phyloP scores from a whole-genome alignment of 2,888 invertebrate species.

The Drosophila formosana region DNA sequence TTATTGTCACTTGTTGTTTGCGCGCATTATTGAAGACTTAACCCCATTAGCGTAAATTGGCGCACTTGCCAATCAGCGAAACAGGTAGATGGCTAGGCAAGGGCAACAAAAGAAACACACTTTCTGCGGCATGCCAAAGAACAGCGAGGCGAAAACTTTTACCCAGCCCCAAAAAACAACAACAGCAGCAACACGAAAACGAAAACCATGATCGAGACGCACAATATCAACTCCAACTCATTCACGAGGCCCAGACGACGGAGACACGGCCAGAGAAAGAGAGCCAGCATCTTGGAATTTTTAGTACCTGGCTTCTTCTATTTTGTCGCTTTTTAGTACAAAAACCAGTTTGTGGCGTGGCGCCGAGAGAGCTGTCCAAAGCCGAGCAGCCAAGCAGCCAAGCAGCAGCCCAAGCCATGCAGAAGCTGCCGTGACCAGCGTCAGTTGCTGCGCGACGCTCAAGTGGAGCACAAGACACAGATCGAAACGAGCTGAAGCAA shows the following conservation, averaged over 20 bases:
- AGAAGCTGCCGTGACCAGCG: conserved; percentile 40
- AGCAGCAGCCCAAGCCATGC: conserved; percentile 16
- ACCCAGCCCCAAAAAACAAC: conserved; percentile 58
- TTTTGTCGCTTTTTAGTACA: conserved; percentile 41
- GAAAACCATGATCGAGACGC: conserved; percentile 45
- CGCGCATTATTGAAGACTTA: conserved; percentile 76
- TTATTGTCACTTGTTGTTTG: conserved; percentile 64
- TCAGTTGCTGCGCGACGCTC: conserved; percentile 77
- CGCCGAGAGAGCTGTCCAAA: conserved; percentile 14
- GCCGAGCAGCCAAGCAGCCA: no score
- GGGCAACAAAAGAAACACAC: conserved; percentile 61
- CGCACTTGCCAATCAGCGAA: conserved; percentile 77
- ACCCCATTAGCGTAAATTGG: conserved; percentile 81
- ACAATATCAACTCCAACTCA: conserved; percentile 71
- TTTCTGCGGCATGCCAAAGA: conserved; percentile 74
- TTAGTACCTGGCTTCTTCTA: conserved; percentile 44
- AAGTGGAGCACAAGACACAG: conserved; percentile 65
- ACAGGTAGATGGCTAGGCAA: conserved; percentile 30
- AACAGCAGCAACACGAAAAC: conserved; percentile 28
- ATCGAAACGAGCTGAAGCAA: conserved; percentile 3
- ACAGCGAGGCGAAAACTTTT: conserved; percentile 69
- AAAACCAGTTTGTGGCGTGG: conserved; percentile 48
- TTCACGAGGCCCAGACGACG: conserved; percentile 54
- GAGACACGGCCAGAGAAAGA: conserved; percentile 5
- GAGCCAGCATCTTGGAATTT: conserved; percentile 59